These are phyloP conservation scores for Paramisgurnus dabryanus DNA, from an alignment of 2,113 vertebrate species.

Conservation along the genomic window DNA sequence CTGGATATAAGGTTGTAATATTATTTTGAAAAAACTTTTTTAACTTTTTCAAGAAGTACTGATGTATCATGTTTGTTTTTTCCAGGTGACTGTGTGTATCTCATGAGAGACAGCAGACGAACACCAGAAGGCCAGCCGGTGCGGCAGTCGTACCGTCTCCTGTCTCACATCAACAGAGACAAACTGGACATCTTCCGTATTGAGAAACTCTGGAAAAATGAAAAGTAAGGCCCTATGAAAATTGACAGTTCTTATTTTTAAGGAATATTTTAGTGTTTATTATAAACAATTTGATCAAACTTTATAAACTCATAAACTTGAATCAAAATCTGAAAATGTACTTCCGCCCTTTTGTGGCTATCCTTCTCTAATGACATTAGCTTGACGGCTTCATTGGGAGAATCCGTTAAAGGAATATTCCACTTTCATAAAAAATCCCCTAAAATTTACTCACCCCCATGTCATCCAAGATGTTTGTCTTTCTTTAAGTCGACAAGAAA, in stretches of 20 bases:
- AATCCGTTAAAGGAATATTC: too few species aligned
- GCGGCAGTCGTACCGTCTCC: slow-evolving; percentile 90
- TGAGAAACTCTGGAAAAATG: slow-evolving; percentile 98
- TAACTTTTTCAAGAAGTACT: not conserved
- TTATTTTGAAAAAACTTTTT: not conserved
- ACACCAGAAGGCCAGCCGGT: slow-evolving; percentile 92
- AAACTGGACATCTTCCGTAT: slow-evolving; percentile 99
- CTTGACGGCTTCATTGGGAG: too few species aligned
- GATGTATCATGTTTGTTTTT: not conserved
- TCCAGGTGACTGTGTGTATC: slow-evolving; percentile 94
- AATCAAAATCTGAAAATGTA: too few species aligned
- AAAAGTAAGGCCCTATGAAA: slow-evolving; percentile 80
- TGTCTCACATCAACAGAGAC: slow-evolving; percentile 93
- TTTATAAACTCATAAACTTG: too few species aligned
- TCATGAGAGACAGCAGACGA: slow-evolving; percentile 96
- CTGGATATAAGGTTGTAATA: too few species aligned
- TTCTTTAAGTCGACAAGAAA: too few species aligned
- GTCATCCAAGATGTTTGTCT: too few species aligned
- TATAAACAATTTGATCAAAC: not conserved
- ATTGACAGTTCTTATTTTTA: not conserved
- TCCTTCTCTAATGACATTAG: too few species aligned
- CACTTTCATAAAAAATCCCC: too few species aligned
- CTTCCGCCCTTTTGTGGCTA: too few species aligned
- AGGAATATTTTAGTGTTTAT: not conserved
- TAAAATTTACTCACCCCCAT: too few species aligned